Evolutionary conservation across 2,113 vertebrate species (phyloP), one percentile per base, ranked within the genome.

Genomic region (Elaphurus davidianus): DNA sequence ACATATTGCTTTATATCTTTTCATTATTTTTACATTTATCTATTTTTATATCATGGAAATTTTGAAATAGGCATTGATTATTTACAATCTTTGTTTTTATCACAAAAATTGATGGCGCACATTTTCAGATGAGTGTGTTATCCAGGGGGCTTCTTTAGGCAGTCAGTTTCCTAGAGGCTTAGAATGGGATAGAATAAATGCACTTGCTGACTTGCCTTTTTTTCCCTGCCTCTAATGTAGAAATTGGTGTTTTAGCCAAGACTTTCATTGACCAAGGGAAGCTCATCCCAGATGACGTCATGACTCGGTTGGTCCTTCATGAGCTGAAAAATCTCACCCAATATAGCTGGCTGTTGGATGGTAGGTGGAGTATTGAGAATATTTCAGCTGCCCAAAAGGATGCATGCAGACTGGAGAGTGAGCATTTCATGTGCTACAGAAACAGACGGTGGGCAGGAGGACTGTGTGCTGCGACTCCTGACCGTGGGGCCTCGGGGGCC

Each of bases 231-330:
- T 55, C 92, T 98, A 98, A 83, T 28, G 1, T 98, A 99, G 99
- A 99, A 98, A 99, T 99, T 84, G 99, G 99, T 62, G 98, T 99
- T 59, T 95, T 99, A 98, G 99, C 99, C 98, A 99, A 99, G 98
- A 99, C 99, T n/a, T 99, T 99, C 94, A 99, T 99, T 62, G 99
- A 99, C 98, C 99, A 99, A 98, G 99, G 99, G 90, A 99, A 98
- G 98, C 99, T 99, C 98, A 99, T 99, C 91, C 99, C 99, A 19
- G 99, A 99, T 98, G 99, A 99, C 52, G 98, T 99, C 98, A 99
- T 99, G 97, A 99, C 99, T 25, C 99, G 98, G 8, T 99, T 99
- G 93, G 99, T 99, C 98, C 98, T 99, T 85, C 98, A 97, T n/a
- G 99, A 99, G 97, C 99, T 99, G 86, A 99, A 99, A 96, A 97